Evolutionary conservation across 2,113 vertebrate species (phyloP), one percentile per base, ranked within the genome.

Genomic region (Willisornis vidua): DNA sequence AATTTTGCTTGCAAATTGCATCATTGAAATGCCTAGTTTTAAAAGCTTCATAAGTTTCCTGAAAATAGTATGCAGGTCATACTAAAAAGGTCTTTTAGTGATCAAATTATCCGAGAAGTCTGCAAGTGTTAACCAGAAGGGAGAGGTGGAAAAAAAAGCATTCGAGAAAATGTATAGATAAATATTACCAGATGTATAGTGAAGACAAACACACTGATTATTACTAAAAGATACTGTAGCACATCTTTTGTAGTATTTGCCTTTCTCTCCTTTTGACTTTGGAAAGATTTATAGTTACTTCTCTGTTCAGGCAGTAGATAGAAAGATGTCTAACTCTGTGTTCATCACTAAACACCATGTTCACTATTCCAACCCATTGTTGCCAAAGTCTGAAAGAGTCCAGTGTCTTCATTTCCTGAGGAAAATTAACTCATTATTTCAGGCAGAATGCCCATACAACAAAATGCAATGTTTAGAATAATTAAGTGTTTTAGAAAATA

Each of bases 361-460:
- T 96, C 84, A n/a, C 81, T 63, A 71, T 83, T 96, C 94, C 87
- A 92, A 37, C 80, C 62, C 17, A 58, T 77, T 90, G 89, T 31
- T 14, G 11, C 82, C 43, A 77, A 95, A 94, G 87, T 70, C 81
- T 82, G 63, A 87, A 93, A 66, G 77, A n/a, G 31, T 9, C 19
- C 89, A 68, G 19, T 61, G 52, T 78, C 67, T 96, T 91, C n/a
- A 54, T 92, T 95, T 95, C 81, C 91, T 80, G 43, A 87, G 96
- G 73, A 97, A 95, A 96, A 96, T 92, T 75, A 80, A 83, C 80
- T 91, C 55, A 78, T 94, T 83, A 89, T 54, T 96, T 96, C 87
- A 87, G 48, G 67, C 92, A 54, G 24, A 88, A 70, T 41, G 83
- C 26, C n/a, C 29, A n/a, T 35, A 66, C 43, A 71, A 24, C 43